Base-by-base conservation (phyloP, 2,797 vertebrate species). In the Microchirus variegatus region DNA sequence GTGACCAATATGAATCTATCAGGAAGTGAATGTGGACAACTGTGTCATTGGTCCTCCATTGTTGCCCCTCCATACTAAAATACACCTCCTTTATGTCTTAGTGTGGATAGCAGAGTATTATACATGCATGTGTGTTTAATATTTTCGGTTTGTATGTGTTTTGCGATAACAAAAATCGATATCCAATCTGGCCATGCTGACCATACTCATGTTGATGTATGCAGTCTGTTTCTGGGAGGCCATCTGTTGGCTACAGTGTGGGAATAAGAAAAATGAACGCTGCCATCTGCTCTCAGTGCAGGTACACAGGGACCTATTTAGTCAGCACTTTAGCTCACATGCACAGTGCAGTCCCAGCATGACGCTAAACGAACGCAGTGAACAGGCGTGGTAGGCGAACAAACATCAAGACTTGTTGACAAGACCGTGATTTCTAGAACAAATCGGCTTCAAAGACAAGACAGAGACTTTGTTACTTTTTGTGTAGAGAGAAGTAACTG, bases 261-360 rank as follows among this genome's bases (percentile, higher is more conserved):
- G 63, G 80, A 80, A 78, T 31, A 48, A 65, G 52, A 53, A 69
- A 77, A 79, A 86, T 75, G 74, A 76, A 75, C 78, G 75, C 73
- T 22, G 40, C 81, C 81, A 82, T 85, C 87, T 87, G 77, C 42
- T 68, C 64, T 60, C 51, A 59, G 71, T 52, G 44, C 69, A 66
- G 73, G 68, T 69, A 71, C 67, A 51, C 78, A 65, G 53, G 17
- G n/a, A 38, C n/a, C 65, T 26, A 77, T 84, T 83, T 8, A 31
- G 73, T 80, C 67, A 73, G 54, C 61, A 67, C 59, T 78, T 75
- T 43, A 76, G 52, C 44, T 26, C 38, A 42, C 35, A 58, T 48
- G 55, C 31, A 22, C n/a, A 26, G 26, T 46, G 46, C 18, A 31
- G 44, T 35, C 5, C 1, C 7, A 31, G 31, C 5, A 31, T 31